Evolutionary conservation across 2,888 invertebrate species (phyloP), one percentile per base, ranked within the genome.

Genomic region (Glaucopsyche alexis): DNA sequence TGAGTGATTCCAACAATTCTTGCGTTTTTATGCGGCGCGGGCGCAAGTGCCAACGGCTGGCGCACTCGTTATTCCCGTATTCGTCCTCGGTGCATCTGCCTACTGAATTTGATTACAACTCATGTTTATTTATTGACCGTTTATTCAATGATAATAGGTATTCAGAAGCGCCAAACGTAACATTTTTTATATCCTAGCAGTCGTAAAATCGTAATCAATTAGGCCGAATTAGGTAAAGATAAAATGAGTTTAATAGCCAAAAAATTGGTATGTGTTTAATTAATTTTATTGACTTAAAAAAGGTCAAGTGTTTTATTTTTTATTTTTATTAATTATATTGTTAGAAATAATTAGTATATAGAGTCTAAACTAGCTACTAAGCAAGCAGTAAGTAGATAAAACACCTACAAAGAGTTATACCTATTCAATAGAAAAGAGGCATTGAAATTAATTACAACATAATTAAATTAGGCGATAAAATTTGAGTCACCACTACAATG

Each of bases 61-160:
- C 47, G 78, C 81, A 86, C 85, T 86, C 85, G 90, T 87, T 91
- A 87, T 87, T 85, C 79, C 91, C 90, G 85, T 91, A 91, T 87
- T 87, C 83, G 89, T 82, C 78, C 81, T 77, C 80, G 79, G 83
- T 83, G 85, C 92, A 92, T 91, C 92, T 93, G 92, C 92, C 88
- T 88, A 87, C 85, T 88, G 91, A 91, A 91, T 91, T 92, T 91
- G 89, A 92, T 92, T 91, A 91, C 88, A 88, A 83, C 87, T 89
- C 88, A 92, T 91, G 90, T 91, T 88, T 92, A 89, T 92, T 91
- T 88, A 90, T 87, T 81, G 81, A 77, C 79, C 74, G 75, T 78
- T 78, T 78, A 79, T 78, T 78, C 69, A 72, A 72, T 74, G 71
- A 60, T 72, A 50, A 70, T 73, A n/a, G n/a, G n/a, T n/a, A 74